Conservation (phyloP, 2,888 invertebrate genomes). For the Conistra vaccinii region DNA sequence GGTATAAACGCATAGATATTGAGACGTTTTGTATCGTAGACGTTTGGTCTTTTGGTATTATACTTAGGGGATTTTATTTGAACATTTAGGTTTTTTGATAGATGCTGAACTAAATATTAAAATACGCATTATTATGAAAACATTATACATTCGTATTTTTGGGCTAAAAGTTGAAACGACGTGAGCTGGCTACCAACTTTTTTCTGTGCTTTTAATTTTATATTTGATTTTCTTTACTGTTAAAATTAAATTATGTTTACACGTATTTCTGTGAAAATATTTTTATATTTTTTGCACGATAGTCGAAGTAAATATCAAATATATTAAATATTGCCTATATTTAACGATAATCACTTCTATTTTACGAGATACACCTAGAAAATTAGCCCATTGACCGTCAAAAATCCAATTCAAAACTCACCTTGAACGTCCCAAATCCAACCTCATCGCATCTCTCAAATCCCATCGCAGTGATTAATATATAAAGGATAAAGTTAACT, state of each 20-base stretch:
- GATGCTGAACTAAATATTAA: background rate
- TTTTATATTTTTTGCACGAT: background rate
- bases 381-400: too few species aligned
- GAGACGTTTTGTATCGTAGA: conserved; percentile 43
- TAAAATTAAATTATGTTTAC: too few species aligned
- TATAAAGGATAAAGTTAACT: conserved; percentile 72
- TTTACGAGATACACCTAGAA: background rate
- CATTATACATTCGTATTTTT: too few species aligned
- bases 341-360: background rate
- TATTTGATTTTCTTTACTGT: too few species aligned
- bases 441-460: conserved; percentile 34
- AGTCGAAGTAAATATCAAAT: background rate
- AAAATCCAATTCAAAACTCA: conserved; percentile 9
- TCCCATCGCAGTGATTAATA: conserved; percentile 61
- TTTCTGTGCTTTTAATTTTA: too few species aligned
- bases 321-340: background rate
- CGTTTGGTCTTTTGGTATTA: conserved; percentile 15
- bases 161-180: too few species aligned
- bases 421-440: background rate
- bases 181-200: too few species aligned
- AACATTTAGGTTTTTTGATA: background rate
- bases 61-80: background rate
- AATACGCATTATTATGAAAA: too few species aligned
- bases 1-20: conserved; percentile 48
- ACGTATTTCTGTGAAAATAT: too few species aligned